Evolutionary conservation across 2,797 vertebrate genomes (phyloP).

Genomic region (Megaceryle alcyon): DNA sequence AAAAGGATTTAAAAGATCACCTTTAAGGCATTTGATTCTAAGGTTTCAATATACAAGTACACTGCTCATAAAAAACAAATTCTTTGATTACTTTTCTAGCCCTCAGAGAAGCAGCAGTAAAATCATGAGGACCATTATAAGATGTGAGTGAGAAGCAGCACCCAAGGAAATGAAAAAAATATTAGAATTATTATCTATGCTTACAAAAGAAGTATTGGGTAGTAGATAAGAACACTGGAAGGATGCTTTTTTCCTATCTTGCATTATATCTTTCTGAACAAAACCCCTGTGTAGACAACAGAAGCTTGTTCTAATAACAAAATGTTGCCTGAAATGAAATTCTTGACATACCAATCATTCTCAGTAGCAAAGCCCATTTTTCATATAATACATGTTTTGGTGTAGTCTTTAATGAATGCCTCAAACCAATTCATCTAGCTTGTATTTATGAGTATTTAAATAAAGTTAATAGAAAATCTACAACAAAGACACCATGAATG

Average conservation of each 20-base stretch:
- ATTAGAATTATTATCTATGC: constrained; percentile 79
- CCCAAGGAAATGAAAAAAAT: constrained; percentile 83
- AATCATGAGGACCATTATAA: constrained; percentile 43
- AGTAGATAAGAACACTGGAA: constrained; percentile 73
- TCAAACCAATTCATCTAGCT: constrained; percentile 62
- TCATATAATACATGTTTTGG: constrained; percentile 60
- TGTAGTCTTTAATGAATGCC: constrained; percentile 74
- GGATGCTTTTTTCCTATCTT: constrained; percentile 71
- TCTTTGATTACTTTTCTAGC: constrained; percentile 67
- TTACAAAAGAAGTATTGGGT: constrained; percentile 73
- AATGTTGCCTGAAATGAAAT: constrained; percentile 79
- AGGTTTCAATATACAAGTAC: constrained; percentile 60
- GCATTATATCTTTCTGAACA: constrained; percentile 76
- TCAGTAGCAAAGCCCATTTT: constrained; percentile 72
- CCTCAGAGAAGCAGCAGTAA: constrained; percentile 25
- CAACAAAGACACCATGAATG: background rate
- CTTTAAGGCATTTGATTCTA: constrained; percentile 27
- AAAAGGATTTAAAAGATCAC: constrained; percentile 22
- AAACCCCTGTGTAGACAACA: constrained; percentile 73
- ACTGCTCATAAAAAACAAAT: constrained; percentile 29
- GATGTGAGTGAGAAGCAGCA: constrained; percentile 59
- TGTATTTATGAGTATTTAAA: constrained; percentile 60
- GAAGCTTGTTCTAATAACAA: constrained; percentile 77
- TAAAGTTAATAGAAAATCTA: constrained; percentile 19
- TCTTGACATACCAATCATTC: constrained; percentile 81